Evolutionary conservation across 1,140 invertebrate species (phyloP).

Genomic region (Hypsibius dujardini): DNA sequence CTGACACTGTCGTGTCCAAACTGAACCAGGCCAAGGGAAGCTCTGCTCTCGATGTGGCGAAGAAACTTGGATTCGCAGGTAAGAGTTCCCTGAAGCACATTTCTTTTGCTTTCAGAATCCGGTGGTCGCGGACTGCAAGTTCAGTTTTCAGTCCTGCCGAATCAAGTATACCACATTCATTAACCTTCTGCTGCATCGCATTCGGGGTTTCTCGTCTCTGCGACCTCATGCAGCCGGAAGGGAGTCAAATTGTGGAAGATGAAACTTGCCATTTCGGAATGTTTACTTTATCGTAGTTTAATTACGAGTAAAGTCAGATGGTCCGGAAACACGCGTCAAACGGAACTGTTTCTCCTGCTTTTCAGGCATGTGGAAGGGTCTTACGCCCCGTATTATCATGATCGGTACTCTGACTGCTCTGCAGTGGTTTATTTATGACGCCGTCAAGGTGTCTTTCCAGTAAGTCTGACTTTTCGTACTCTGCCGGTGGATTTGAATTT

Average conservation of each 20-base stretch:
- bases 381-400: conserved; percentile 94
- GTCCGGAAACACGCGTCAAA: not conserved
- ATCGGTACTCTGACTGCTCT: conserved; percentile 95
- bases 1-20: conserved; percentile 96
- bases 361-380: conserved; percentile 92
- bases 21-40: conserved; percentile 81
- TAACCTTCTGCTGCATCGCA: conserved; percentile 2
- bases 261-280: too few relatives aligned
- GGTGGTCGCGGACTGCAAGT: too few relatives aligned
- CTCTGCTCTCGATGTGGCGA: conserved; percentile 51
- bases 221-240: not conserved
- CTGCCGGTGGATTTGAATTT: not conserved
- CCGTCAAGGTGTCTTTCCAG: conserved; percentile 65
- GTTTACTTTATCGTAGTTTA: too few relatives aligned
- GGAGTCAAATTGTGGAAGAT: conserved; percentile 20
- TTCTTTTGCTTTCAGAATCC: too few relatives aligned
- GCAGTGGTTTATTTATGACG: conserved; percentile 99
- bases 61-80: conserved; percentile 51
- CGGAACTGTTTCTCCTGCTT: conserved; percentile 30
- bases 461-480: not conserved
- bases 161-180: too few relatives aligned
- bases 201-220: too few relatives aligned
- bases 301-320: too few relatives aligned
- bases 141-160: too few relatives aligned
- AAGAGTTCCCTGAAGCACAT: conserved; percentile 25